These are phyloP conservation scores for Pterobdella sp. DNA, from an alignment of 2,888 invertebrate genomes.

Conservation along the genomic window DNA sequence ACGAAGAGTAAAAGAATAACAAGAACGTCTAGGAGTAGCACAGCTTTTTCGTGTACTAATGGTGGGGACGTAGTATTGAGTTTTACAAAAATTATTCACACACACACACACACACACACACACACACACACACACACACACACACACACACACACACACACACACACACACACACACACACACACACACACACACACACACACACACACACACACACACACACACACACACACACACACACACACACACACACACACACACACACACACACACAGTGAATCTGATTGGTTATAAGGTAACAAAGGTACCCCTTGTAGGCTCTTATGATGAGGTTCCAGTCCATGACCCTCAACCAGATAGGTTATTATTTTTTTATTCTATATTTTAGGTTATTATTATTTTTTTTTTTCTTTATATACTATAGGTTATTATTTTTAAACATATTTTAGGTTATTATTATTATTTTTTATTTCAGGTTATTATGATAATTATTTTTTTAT, in stretches of 20 bases:
- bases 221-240: slow-evolving; percentile 19
- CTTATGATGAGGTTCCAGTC: slow-evolving; percentile 23
- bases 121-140: not conserved
- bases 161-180: slow-evolving; percentile 14
- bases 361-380: no score
- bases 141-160: not conserved
- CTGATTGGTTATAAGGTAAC: not conserved
- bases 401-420: no score
- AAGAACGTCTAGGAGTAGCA: no score
- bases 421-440: no score
- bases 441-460: no score
- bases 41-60: no score
- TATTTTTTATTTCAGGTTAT: no score
- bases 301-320: slow-evolving; percentile 20
- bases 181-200: slow-evolving; percentile 4
- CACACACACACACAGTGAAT: slow-evolving; percentile 16
- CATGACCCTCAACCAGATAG: slow-evolving; percentile 15
- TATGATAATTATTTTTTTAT: no score
- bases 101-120: not conserved
- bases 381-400: no score
- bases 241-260: slow-evolving; percentile 21
- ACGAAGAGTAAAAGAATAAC: no score
- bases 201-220: slow-evolving; percentile 7
- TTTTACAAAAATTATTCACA: not conserved
- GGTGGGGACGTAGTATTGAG: slow-evolving; percentile 7